Conservation (phyloP, 30 jellyfish, hydroid and myxozoan genomes). For the Phacellophora camtschatica region DNA sequence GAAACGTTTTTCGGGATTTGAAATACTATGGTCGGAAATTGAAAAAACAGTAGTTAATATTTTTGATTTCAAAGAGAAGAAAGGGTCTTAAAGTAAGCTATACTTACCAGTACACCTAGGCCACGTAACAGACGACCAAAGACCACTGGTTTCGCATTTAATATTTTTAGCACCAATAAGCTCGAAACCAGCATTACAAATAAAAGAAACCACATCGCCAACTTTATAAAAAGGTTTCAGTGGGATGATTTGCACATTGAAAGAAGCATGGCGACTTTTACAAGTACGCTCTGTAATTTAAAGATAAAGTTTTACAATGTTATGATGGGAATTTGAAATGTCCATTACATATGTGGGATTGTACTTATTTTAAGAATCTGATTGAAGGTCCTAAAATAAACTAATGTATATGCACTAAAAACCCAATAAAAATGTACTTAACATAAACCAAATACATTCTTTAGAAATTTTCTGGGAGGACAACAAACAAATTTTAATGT, state of each 20-base stretch:
- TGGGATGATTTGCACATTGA: conserved; percentile 36
- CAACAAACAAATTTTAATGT: neutral
- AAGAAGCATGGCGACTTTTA: neutral
- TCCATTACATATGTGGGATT: too few relatives aligned
- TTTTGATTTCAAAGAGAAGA: too few relatives aligned
- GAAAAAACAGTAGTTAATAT: too few relatives aligned
- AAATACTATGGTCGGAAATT: too few relatives aligned
- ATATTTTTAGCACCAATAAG: conserved; percentile 16
- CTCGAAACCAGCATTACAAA: conserved; percentile 50
- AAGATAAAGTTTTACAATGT: neutral
- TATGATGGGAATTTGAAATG: neutral
- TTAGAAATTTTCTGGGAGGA: neutral
- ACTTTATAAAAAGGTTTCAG: neutral
- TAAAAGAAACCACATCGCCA: conserved; percentile 33
- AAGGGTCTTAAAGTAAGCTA: neutral
- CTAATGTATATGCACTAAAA: too few relatives aligned
- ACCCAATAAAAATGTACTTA: too few relatives aligned
- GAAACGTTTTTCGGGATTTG: too few relatives aligned
- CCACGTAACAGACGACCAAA: conserved; percentile 55
- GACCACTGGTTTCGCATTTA: neutral
- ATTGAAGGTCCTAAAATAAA: too few relatives aligned
- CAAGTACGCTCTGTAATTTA: conserved; percentile 28
- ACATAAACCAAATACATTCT: too few relatives aligned
- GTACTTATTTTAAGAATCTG: too few relatives aligned
- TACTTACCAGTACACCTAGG: conserved; percentile 52